These are phyloP conservation scores for Matsumyia berberina DNA, from an alignment of 2,888 invertebrate species.

Conservation along the genomic window DNA sequence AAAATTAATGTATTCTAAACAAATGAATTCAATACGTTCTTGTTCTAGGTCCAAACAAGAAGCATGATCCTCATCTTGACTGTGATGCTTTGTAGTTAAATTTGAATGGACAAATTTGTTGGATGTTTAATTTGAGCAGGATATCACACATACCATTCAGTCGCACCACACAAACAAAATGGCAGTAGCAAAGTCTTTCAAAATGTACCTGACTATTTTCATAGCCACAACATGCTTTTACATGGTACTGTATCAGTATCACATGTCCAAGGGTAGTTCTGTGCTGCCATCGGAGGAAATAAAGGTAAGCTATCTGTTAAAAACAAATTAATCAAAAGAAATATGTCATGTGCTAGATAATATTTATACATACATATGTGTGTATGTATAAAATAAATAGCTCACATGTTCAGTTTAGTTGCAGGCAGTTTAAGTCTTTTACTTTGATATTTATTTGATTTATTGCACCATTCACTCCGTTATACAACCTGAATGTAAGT, in stretches of 20 bases:
- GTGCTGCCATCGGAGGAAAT: slow-evolving; percentile 82
- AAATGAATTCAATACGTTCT: neutral
- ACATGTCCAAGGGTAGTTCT: slow-evolving; percentile 86
- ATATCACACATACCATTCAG: slow-evolving; percentile 4
- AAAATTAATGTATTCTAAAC: neutral
- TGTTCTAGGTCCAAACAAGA: slow-evolving; percentile 13
- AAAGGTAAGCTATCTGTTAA: slow-evolving; percentile 79
- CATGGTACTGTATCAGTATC: slow-evolving; percentile 87
- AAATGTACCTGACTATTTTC: slow-evolving; percentile 88
- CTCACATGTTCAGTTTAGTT: slow-evolving; percentile 24
- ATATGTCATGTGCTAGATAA: neutral
- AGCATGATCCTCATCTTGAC: slow-evolving; percentile 6
- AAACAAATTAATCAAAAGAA: neutral
- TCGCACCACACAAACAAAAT: slow-evolving; percentile 78
- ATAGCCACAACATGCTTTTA: slow-evolving; percentile 87
- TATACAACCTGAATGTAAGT: slow-evolving; percentile 43
- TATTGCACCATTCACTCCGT: slow-evolving; percentile 59
- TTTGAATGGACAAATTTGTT: slow-evolving; percentile 23
- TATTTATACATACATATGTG: neutral
- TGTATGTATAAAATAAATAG: neutral
- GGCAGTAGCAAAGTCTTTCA: slow-evolving; percentile 86
- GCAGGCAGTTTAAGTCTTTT: slow-evolving; percentile 43
- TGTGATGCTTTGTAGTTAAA: slow-evolving; percentile 39
- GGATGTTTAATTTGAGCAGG: slow-evolving; percentile 29
- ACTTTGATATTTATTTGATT: slow-evolving; percentile 32